Percentiles rank a stretch among this genome's conserved stretches.
Evolutionary conservation across 1,140 invertebrate genomes (phyloP).

Genomic region (Elymnias hypermnestra): DNA sequence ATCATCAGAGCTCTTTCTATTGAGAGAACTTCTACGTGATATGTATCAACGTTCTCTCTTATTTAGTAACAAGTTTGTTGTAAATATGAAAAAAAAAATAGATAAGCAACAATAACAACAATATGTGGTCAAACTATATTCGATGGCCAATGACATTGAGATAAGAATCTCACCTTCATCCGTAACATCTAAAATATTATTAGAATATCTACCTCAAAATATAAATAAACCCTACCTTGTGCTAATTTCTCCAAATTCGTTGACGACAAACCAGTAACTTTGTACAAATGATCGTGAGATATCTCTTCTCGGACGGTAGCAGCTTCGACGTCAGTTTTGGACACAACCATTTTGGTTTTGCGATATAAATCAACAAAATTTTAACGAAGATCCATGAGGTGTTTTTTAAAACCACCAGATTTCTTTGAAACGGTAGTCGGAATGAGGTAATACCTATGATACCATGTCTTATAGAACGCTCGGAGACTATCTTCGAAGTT

Average conservation of each 20-base stretch:
- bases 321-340: constrained; percentile 37
- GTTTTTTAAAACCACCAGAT: constrained; percentile 14
- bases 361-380: constrained; percentile 7
- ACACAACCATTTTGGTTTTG: constrained; percentile 23
- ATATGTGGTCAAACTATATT: neutral
- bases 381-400: constrained; percentile 20
- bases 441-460: constrained; percentile 15
- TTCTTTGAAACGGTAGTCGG: constrained; percentile 19
- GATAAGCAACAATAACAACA: no score
- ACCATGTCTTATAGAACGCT: constrained; percentile 29
- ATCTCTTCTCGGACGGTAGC: constrained; percentile 40
- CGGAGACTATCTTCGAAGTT: constrained; percentile 31
- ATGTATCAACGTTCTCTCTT: no score
- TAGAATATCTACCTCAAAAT: constrained; percentile 1
- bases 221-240: constrained; percentile 33
- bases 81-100: no score
- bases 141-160: constrained; percentile 4
- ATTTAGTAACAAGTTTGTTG: no score
- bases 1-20: no score
- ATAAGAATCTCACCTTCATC: constrained; percentile 3
- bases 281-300: constrained; percentile 56
- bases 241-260: constrained; percentile 57
- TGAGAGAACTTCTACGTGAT: no score
- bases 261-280: constrained; percentile 56
- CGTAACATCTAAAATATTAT: constrained; percentile 4